Evolutionary conservation across 2,113 vertebrate species (phyloP), one percentile per base, ranked within the genome.

Genomic region (Sciurus niger): DNA sequence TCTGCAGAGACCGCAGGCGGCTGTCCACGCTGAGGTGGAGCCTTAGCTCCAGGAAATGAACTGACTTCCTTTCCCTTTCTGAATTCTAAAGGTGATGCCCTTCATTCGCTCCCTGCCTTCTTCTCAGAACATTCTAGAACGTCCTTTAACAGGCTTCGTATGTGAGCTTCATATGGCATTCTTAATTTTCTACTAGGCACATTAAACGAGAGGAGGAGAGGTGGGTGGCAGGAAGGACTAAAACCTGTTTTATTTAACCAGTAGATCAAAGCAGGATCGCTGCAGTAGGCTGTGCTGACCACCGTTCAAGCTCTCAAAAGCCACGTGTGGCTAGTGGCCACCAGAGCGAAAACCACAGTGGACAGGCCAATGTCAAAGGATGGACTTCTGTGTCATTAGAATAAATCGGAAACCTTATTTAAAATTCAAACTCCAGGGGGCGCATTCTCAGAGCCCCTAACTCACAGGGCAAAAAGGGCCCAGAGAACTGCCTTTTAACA

Each of bases 11-110:
- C 85, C 73, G 95, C 84, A 67, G 9, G 8, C 70, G 80, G 80
- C 78, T 94, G 18, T 96, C 90, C 79, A 94, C 90, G 72, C 94
- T 92, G 92, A 93, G 89, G 89, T 87, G 93, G 68, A 95, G 89
- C 95, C 94, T 97, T 95, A 37, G 73, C 96, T 96, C 95, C 95
- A 93, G 96, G 95, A 97, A 85, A 0, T 0, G 85, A 97, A 95
- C 93, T 46, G 82, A 82, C 58, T 34, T 11, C 72, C 65, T 24
- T 48, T 25, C 1, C 83, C n/a, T 95, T 87, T 95, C 84, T 86
- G 53, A 96, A 12, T 24, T 84, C 85, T 96, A 82, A 90, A 77
- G 76, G 97, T 84, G 63, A 34, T 92, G 30, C 40, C 10, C 90
- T 63, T 43, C 68, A 51, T n/a, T 76, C 34, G 68, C 14, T 78